phyloP scores from a whole-genome alignment of 2,113 vertebrate genomes.

The Paratilapia polleni region DNA sequence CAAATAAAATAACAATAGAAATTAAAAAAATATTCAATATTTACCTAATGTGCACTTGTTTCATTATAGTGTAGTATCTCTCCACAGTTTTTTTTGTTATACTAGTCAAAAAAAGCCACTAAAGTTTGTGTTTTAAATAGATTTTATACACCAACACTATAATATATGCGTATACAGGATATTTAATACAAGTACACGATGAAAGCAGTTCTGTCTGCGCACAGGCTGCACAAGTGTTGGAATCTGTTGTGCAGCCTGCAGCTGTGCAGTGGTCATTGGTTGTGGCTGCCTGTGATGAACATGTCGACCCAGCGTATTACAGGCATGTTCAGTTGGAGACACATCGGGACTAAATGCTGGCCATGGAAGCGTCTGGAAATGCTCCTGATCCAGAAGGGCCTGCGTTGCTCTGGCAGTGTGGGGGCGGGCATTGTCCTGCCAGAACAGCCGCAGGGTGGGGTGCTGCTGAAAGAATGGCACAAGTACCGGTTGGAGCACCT shows the following conservation, averaged over 20 bases:
- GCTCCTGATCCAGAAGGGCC: too few species aligned
- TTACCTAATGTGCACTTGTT: too few species aligned
- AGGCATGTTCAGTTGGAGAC: too few species aligned
- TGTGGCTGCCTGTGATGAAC: background rate
- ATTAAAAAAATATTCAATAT: background rate
- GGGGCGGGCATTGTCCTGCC: background rate
- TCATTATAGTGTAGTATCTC: too few species aligned
- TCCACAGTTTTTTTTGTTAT: too few species aligned
- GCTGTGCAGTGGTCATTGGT: background rate
- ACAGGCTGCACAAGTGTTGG: too few species aligned
- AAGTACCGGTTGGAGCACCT: too few species aligned
- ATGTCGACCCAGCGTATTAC: background rate
- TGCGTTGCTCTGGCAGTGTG: background rate
- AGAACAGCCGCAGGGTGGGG: too few species aligned
- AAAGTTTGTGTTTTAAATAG: background rate
- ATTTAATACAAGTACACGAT: background rate
- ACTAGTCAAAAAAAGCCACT: too few species aligned
- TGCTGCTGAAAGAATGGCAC: too few species aligned
- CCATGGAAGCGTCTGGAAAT: background rate
- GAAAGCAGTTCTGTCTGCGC: too few species aligned
- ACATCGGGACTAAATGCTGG: background rate
- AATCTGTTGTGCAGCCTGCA: conserved; percentile 1
- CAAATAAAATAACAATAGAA: background rate
- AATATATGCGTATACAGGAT: background rate
- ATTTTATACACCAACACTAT: background rate